Evolutionary conservation across 2,888 invertebrate species (phyloP).

Genomic region (Capitulum mitella): DNA sequence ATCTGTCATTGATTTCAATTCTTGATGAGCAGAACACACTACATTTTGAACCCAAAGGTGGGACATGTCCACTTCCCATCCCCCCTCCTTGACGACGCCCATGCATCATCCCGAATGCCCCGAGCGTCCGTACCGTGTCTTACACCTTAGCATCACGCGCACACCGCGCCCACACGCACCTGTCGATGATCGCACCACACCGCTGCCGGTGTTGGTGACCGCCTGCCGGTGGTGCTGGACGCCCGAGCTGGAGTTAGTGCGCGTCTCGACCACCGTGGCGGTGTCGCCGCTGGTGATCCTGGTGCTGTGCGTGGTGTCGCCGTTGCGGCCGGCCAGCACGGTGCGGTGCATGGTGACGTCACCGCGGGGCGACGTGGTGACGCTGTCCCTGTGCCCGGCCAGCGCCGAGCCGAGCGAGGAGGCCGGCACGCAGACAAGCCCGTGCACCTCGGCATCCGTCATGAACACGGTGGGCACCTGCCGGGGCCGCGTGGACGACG

Average conservation of each 20-base stretch:
- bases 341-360: not conserved
- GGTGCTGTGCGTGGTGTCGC: not conserved
- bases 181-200: not conserved
- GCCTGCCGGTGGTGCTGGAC: not conserved
- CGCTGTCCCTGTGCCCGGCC: not conserved
- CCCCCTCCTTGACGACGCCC: no score
- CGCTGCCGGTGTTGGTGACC: not conserved
- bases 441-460: not conserved
- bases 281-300: not conserved
- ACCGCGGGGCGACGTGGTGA: not conserved
- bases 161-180: not conserved
- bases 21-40: no score
- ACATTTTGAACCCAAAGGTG: no score
- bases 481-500: no score
- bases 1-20: no score
- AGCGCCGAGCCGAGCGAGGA: not conserved
- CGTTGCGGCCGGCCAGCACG: not conserved
- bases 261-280: not conserved
- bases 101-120: no score
- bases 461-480: not conserved
- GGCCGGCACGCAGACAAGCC: not conserved
- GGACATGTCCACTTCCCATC: no score
- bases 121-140: no score
- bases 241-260: not conserved
- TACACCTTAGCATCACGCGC: no score